Evolutionary conservation across 2,113 vertebrate species (phyloP), one percentile per base, ranked within the genome.

Genomic region (Chionomys nivalis): DNA sequence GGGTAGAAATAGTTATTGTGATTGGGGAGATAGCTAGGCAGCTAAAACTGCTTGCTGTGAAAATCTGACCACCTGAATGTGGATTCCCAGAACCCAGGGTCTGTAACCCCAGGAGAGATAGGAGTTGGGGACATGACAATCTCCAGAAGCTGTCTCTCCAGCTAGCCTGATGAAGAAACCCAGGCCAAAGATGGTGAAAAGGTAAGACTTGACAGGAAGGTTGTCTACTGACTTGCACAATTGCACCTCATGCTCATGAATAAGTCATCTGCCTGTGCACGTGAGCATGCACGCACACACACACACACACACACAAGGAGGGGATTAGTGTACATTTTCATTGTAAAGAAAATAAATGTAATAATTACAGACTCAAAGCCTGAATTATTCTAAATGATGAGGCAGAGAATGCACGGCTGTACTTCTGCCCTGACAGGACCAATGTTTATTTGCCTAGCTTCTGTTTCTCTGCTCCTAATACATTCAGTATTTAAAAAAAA

Each of bases 321-420:
- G 61, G 21, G 16, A 44, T 47, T 66, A 13, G 33, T 12, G 12
- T 68, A 66, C 61, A 49, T 86, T 86, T 44, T 86, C 4, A 52
- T 81, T 89, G 61, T 39, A 92, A 93, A 87, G 39, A 94, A 94
- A 79, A 75, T n/a, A 88, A 91, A 87, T 36, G 26, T 24, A 75
- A n/a, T 88, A 16, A 65, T 76, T 92, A 26, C 26, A 88, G 68
- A 87, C n/a, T 63, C 31, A 47, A 44, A 39, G 1, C 3, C 19
- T 88, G 61, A 88, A 47, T n/a, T 83, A 55, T 68, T 87, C 36
- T 68, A 91, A 94, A 91, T 44, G 58, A 63, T 39, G 44, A 93
- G 9, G 11, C 28, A 39, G 79, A 89, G n/a, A 17, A 89, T 49
- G 28, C 33, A 49, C 23, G 14, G 65, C 92, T 87, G 68, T 58